A percentile compares a stretch with the other conserved stretches of the same genome.
phyloP scores from a whole-genome alignment of 2,888 invertebrate genomes.

The Lymantria dispar region DNA sequence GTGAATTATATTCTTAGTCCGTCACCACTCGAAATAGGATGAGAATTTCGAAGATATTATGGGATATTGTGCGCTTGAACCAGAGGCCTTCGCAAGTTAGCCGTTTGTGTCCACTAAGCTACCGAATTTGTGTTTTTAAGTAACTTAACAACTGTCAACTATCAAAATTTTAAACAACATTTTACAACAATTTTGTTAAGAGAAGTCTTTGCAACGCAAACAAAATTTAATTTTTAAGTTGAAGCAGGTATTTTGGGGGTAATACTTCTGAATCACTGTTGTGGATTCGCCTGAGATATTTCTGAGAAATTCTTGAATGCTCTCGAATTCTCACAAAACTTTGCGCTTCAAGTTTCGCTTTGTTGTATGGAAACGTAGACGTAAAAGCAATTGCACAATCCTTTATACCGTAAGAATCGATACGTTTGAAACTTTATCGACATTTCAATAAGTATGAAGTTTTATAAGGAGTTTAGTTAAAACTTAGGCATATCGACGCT shows the following conservation, averaged over 20 bases:
- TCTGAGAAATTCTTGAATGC: conserved; percentile 13
- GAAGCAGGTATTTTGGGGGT: conserved; percentile 11
- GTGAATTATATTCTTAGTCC: too few species aligned
- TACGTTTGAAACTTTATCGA: not conserved
- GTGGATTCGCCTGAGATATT: conserved; percentile 13
- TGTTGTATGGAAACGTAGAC: conserved; percentile 6
- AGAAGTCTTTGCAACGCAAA: conserved; percentile 10
- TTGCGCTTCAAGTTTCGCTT: conserved; percentile 14
- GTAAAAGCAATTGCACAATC: conserved; percentile 5
- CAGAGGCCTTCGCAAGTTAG: too few species aligned
- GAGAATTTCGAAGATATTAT: too few species aligned
- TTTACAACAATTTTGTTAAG: too few species aligned
- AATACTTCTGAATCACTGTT: conserved; percentile 12
- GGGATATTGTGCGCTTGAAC: too few species aligned
- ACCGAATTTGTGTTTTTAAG: too few species aligned
- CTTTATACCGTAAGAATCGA: conserved; percentile 4
- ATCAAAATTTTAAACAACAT: too few species aligned
- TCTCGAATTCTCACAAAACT: conserved; percentile 20
- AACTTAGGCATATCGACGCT: too few species aligned
- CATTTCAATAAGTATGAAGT: not conserved
- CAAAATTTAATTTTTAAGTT: conserved; percentile 11
- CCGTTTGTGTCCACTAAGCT: too few species aligned
- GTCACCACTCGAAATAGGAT: too few species aligned
- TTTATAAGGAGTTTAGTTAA: not conserved
- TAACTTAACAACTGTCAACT: too few species aligned